phyloP scores from a whole-genome alignment of 2,888 invertebrate species.

The Tipula confusa region DNA sequence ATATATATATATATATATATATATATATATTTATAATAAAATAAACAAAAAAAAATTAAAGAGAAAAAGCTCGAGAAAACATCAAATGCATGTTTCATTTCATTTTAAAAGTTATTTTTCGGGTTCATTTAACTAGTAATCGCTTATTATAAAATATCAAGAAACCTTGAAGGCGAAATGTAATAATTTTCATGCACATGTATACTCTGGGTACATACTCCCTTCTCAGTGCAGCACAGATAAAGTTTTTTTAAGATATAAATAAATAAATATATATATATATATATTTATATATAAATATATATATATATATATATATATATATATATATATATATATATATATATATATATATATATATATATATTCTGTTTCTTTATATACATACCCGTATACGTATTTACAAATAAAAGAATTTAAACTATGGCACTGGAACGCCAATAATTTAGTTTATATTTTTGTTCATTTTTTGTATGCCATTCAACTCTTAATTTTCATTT shows the following conservation, averaged over 20 bases:
- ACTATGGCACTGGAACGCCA: slow-evolving; percentile 32
- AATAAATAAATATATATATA: background rate
- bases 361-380: background rate
- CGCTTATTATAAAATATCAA: slow-evolving; percentile 12
- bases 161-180: slow-evolving; percentile 20
- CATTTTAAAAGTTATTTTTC: background rate
- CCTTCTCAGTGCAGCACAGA: background rate
- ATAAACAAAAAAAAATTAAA: background rate
- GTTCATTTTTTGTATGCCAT: background rate
- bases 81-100: slow-evolving; percentile 3
- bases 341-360: background rate
- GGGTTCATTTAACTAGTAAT: slow-evolving; percentile 12
- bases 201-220: background rate
- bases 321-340: background rate
- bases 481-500: slow-evolving; percentile 30
- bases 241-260: background rate
- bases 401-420: background rate
- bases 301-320: background rate
- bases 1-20: background rate
- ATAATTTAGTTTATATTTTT: background rate
- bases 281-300: background rate
- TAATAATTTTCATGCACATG: background rate
- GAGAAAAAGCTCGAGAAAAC: slow-evolving; percentile 12
- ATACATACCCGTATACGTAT: background rate
- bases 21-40: background rate